Evolutionary conservation across 2,113 vertebrate genomes (phyloP), one percentile per base, ranked within the genome.

Genomic region (Puffinus mauretanicus): DNA sequence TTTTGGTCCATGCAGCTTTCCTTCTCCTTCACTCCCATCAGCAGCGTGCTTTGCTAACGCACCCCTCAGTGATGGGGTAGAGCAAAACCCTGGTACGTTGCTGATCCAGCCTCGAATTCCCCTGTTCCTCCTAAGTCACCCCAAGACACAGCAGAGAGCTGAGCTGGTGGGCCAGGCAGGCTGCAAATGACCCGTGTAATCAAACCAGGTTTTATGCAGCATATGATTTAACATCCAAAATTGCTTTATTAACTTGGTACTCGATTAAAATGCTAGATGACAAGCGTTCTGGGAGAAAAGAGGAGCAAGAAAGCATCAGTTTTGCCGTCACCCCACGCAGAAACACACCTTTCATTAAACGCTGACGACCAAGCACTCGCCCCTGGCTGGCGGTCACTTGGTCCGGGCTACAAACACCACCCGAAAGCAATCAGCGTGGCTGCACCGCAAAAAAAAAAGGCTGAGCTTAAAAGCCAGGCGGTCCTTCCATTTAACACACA

Each of bases 1-100:
- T 17, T 30, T 30, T 0, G 0, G 10, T 25, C 65, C 26, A 1
- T 0, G 6, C 10, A 11, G n/a, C 22, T 66, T 66, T 55, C 40
- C 42, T 30, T 52, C 81, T 57, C 46, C 16, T 8, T n/a, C 51
- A 0, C 14, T 38, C 24, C 60, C 40, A 8, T 1, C 85, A 16
- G 6, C 12, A 26, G 32, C 2, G 1, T 6, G 52, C 11, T 61
- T 55, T 54, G 34, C 65, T 57, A 13, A 66, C 5, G 0, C 32
- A 5, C 20, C 24, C 70, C n/a, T n/a, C 38, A 2, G 25, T 2
- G n/a, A 51, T 0, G 27, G 49, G 55, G 51, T 15, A 67, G 19
- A 62, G 42, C 32, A 82, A 83, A 90, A 76, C 13, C 13, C n/a
- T 15, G 16, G 16, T 22, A 20, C 5, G 47, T 0, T 24, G 13